phyloP scores from a whole-genome alignment of 1,140 invertebrate species.

The Anoplophora glabripennis region DNA sequence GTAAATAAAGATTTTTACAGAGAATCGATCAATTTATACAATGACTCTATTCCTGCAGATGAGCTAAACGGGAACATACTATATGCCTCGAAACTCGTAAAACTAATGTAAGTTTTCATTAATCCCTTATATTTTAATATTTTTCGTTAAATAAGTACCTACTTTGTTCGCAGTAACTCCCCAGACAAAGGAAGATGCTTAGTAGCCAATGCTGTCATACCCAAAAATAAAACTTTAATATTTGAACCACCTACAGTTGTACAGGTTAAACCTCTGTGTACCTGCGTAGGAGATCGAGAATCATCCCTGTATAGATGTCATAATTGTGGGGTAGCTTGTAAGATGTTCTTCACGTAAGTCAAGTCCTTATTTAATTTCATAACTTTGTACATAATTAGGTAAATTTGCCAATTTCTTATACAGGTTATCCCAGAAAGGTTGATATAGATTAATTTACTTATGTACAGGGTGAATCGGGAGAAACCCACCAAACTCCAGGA shows the following conservation, averaged over 20 bases:
- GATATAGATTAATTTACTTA: too few relatives aligned
- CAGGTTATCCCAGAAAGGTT: too few relatives aligned
- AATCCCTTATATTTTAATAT: not conserved
- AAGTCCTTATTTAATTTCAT: not conserved
- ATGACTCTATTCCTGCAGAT: not conserved
- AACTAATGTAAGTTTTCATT: conserved; percentile 7
- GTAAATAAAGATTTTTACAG: not conserved
- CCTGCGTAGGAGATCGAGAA: conserved; percentile 4
- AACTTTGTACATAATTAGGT: not conserved
- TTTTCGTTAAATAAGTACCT: not conserved
- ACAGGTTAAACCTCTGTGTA: conserved; percentile 20
- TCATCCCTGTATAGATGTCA: conserved; percentile 22
- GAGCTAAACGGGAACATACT: not conserved
- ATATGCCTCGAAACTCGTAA: not conserved
- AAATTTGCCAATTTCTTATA: too few relatives aligned
- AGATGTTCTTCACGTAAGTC: conserved; percentile 18
- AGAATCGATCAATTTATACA: not conserved
- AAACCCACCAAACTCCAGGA: too few relatives aligned
- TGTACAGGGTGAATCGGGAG: too few relatives aligned
- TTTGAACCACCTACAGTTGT: conserved; percentile 20
- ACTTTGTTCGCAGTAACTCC: conserved; percentile 3
- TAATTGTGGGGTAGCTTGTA: conserved; percentile 16
- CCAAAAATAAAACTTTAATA: conserved; percentile 15
- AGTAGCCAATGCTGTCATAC: conserved; percentile 2
- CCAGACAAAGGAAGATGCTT: conserved; percentile 18